A percentile compares a stretch with the other conserved stretches of the same genome.
These are phyloP conservation scores for Odontothrips loti DNA, from an alignment of 2,888 invertebrate species.

Conservation along the genomic window DNA sequence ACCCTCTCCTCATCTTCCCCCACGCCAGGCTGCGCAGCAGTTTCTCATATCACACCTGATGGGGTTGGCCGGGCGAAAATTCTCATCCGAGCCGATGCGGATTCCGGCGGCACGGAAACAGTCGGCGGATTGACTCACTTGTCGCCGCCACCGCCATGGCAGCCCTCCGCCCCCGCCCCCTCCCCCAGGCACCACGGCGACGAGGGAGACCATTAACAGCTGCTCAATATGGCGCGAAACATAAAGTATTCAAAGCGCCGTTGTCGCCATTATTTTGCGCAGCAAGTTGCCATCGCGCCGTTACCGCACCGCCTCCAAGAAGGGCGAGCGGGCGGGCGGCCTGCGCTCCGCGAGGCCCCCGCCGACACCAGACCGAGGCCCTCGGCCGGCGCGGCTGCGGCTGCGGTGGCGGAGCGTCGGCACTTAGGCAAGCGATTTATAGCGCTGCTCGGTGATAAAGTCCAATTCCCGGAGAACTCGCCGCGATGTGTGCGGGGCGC, in stretches of 20 bases:
- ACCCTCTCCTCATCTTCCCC: too few species aligned
- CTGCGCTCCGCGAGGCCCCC: too few species aligned
- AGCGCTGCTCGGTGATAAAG: slow-evolving; percentile 19
- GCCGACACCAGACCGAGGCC: too few species aligned
- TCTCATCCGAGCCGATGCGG: too few species aligned
- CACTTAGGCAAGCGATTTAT: slow-evolving; percentile 24
- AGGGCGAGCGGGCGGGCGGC: background rate
- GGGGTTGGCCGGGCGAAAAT: too few species aligned
- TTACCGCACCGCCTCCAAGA: background rate
- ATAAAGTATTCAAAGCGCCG: slow-evolving; percentile 26
- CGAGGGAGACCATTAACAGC: background rate
- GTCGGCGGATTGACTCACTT: too few species aligned
- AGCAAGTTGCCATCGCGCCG: background rate
- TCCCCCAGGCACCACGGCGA: background rate
- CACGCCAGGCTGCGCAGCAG: background rate
- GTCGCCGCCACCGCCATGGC: background rate
- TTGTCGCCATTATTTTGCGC: slow-evolving; percentile 24
- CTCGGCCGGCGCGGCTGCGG: background rate
- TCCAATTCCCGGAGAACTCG: background rate
- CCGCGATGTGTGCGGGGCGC: background rate
- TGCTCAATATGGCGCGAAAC: slow-evolving; percentile 24
- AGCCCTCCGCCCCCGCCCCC: background rate
- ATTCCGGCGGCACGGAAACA: background rate
- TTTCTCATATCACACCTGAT: background rate
- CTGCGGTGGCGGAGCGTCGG: background rate